Percentiles rank a stretch among this genome's conserved stretches.
phyloP scores from a whole-genome alignment of 2,113 vertebrate species.

The Microtus richardsoni region DNA sequence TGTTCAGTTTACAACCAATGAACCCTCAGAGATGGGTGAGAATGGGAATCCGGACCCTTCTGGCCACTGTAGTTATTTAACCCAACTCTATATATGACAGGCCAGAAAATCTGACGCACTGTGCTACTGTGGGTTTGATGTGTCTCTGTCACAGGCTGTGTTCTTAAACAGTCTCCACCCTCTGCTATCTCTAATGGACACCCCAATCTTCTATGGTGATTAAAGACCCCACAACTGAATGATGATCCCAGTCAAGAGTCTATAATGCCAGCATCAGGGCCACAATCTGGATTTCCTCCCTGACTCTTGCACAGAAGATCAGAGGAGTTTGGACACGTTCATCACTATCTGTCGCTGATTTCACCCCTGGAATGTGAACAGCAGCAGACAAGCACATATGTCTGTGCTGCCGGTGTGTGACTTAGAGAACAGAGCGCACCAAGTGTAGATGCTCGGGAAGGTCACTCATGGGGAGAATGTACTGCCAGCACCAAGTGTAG shows the following conservation, averaged over 20 bases:
- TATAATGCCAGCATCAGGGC: not conserved
- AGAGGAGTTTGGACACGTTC: too few species aligned
- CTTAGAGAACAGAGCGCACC: not conserved
- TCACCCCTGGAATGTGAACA: not conserved
- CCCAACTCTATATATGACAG: not conserved
- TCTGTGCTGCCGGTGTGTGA: not conserved
- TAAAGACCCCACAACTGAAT: not conserved
- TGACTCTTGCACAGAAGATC: not conserved
- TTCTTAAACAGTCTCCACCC: not conserved
- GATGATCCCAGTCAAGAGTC: too few species aligned
- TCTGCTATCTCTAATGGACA: not conserved
- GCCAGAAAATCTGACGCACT: not conserved
- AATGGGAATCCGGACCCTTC: not conserved
- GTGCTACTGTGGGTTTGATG: not conserved
- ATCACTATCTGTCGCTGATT: too few species aligned
- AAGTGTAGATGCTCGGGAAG: not conserved
- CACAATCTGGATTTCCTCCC: not conserved
- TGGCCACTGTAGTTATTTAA: not conserved
- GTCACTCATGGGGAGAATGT: too few species aligned
- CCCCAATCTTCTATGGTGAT: not conserved
- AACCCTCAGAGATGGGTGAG: not conserved
- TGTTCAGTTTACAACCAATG: not conserved
- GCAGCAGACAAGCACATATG: not conserved
- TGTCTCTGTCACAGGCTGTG: not conserved
- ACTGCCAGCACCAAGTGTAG: not conserved